Evolutionary conservation across 2,797 vertebrate genomes (phyloP).

Genomic region (Scolopax rusticola): DNA sequence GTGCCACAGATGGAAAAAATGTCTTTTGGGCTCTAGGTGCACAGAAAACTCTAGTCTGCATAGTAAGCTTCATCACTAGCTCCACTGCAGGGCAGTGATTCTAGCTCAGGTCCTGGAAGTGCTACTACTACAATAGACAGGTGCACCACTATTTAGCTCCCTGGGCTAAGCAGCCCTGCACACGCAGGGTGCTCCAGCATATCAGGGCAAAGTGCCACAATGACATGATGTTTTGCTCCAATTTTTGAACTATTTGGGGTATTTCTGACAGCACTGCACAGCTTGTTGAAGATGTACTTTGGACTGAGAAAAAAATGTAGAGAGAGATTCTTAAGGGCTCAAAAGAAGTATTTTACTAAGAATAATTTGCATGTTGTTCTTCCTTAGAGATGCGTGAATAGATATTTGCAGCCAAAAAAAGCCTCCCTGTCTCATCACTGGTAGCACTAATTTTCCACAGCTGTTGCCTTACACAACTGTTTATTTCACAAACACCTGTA

Average conservation of each 20-base stretch:
- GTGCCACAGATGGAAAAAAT: neutral
- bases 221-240: neutral
- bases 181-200: neutral
- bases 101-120: neutral
- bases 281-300: neutral
- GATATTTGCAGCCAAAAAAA: neutral
- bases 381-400: neutral
- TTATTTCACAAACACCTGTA: neutral
- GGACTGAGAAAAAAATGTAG: neutral
- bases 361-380: neutral
- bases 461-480: neutral
- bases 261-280: neutral
- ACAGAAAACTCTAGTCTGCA: neutral
- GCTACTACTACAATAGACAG: accelerated
- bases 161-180: neutral
- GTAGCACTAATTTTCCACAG: neutral
- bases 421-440: neutral
- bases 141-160: neutral
- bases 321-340: neutral
- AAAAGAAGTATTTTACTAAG: neutral
- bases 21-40: neutral
- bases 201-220: neutral
- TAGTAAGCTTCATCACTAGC: neutral
- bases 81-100: neutral
- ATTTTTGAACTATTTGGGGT: neutral